phyloP scores from a whole-genome alignment of 2,888 invertebrate species.

The Anagyrus pseudococci region DNA sequence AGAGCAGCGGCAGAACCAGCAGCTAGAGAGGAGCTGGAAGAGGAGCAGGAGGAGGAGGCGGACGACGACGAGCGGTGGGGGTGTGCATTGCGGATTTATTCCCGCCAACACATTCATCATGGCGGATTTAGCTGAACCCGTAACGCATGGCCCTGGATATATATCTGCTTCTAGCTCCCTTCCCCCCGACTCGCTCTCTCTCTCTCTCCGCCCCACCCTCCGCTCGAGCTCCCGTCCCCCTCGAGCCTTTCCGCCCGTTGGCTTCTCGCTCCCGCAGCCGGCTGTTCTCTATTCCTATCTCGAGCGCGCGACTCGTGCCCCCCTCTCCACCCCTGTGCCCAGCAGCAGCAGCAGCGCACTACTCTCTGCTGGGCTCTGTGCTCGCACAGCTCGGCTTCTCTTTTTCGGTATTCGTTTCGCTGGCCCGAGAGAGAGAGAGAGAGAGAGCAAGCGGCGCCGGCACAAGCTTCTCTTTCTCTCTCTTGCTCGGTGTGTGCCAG shows the following conservation, averaged over 20 bases:
- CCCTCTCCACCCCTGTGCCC: background rate
- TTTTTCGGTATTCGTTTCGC: too few relatives aligned
- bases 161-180: slow-evolving; percentile 59
- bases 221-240: slow-evolving; percentile 31
- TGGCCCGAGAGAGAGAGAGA: too few relatives aligned
- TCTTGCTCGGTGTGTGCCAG: background rate
- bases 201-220: slow-evolving; percentile 41
- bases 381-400: slow-evolving; percentile 7
- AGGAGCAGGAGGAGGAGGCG: slow-evolving; percentile 36
- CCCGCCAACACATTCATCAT: slow-evolving; percentile 63
- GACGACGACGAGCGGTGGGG: slow-evolving; percentile 49
- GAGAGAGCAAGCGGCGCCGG: too few relatives aligned
- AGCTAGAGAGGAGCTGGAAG: slow-evolving; percentile 33
- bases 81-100: slow-evolving; percentile 63
- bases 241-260: slow-evolving; percentile 19
- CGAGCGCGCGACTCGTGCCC: slow-evolving; percentile 12
- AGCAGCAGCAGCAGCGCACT: too few relatives aligned
- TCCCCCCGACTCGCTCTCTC: too few relatives aligned
- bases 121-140: slow-evolving; percentile 63
- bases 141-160: slow-evolving; percentile 62
- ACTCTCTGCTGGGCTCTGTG: too few relatives aligned
- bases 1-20: slow-evolving; percentile 34
- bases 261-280: slow-evolving; percentile 2
- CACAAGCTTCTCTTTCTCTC: background rate
- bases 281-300: slow-evolving; percentile 17